Evolutionary conservation across 2,888 invertebrate species (phyloP).

Genomic region (Protophormia terraenovae): DNA sequence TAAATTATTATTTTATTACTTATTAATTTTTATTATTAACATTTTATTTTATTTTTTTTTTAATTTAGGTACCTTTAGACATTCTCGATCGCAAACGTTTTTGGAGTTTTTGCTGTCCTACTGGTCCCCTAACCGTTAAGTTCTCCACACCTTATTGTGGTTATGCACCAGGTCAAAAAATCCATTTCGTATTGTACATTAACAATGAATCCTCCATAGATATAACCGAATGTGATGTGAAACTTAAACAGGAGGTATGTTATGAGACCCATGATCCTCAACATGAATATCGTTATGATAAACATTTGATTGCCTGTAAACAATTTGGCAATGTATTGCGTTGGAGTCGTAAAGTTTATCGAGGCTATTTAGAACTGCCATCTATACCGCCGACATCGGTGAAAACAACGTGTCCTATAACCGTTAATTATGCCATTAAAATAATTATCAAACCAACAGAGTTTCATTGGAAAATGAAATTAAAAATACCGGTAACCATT

Average conservation of each 20-base stretch:
- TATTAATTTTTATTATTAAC: background rate
- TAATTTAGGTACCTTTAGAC: slow-evolving; percentile 77
- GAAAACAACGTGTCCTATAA: slow-evolving; percentile 86
- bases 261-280: slow-evolving; percentile 80
- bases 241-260: slow-evolving; percentile 85
- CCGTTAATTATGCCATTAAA: slow-evolving; percentile 87
- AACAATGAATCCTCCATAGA: slow-evolving; percentile 89
- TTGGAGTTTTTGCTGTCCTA: slow-evolving; percentile 81
- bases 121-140: slow-evolving; percentile 80
- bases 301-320: slow-evolving; percentile 78
- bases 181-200: slow-evolving; percentile 86
- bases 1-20: slow-evolving; percentile 77
- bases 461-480: slow-evolving; percentile 85
- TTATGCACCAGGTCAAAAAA: slow-evolving; percentile 89
- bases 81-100: slow-evolving; percentile 80
- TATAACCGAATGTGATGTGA: slow-evolving; percentile 85
- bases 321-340: slow-evolving; percentile 84
- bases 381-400: slow-evolving; percentile 89
- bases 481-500: slow-evolving; percentile 86
- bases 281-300: slow-evolving; percentile 79
- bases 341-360: slow-evolving; percentile 85
- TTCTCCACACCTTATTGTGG: slow-evolving; percentile 85
- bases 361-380: slow-evolving; percentile 86
- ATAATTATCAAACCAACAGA: slow-evolving; percentile 83
- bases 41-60: background rate